Conservation (phyloP, 2,888 invertebrate species). For the Cephus spinipes region DNA sequence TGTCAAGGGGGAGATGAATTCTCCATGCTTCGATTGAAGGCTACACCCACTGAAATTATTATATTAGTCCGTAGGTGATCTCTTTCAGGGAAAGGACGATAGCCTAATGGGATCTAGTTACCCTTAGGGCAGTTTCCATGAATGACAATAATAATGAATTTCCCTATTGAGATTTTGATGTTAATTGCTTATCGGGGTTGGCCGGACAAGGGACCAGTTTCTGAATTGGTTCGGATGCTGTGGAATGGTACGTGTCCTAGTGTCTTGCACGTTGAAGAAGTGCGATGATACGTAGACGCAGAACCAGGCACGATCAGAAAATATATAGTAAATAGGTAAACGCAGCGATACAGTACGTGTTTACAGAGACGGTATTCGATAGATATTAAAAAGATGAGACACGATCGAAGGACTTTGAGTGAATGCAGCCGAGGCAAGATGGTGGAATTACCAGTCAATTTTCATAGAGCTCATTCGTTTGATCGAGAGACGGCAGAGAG, state of each 20-base stretch:
- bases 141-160: neutral
- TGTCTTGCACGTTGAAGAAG: neutral
- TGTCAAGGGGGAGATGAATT: neutral
- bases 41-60: neutral
- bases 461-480: neutral
- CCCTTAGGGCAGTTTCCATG: neutral
- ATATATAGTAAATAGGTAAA: neutral
- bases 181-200: neutral
- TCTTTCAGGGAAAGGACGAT: neutral
- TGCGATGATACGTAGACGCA: neutral
- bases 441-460: neutral
- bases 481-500: neutral
- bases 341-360: neutral
- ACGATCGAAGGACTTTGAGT: neutral
- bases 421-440: neutral
- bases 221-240: neutral
- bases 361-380: neutral
- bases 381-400: neutral
- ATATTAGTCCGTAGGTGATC: neutral
- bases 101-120: neutral
- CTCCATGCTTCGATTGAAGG: neutral
- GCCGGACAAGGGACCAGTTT: neutral
- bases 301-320: neutral
- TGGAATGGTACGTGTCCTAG: neutral
- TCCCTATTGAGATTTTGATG: neutral